phyloP scores from a whole-genome alignment of 1,140 invertebrate genomes.

The Plectrocnemia conspersa region DNA sequence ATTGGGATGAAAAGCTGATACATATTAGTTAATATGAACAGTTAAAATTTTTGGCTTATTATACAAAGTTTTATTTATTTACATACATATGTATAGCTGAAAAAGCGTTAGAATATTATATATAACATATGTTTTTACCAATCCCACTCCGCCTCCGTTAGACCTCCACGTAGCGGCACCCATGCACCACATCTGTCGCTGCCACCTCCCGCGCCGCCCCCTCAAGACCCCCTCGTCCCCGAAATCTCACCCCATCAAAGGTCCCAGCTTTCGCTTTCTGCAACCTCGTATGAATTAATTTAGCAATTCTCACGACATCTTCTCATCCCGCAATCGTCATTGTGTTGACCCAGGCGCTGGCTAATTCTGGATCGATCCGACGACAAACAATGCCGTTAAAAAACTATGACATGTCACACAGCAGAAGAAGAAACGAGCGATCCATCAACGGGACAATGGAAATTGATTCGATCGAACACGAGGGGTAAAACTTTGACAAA shows the following conservation, averaged over 20 bases:
- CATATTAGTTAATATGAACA: no score
- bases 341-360: conserved; percentile 2
- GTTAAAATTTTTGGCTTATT: no score
- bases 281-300: neutral
- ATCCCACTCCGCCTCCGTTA: conserved; percentile 37
- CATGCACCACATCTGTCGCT: conserved; percentile 52
- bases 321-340: no score
- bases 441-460: conserved; percentile 15
- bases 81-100: no score
- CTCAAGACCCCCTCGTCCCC: conserved; percentile 29
- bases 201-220: conserved; percentile 30
- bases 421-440: conserved; percentile 8
- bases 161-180: conserved; percentile 40
- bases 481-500: no score
- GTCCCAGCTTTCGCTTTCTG: neutral
- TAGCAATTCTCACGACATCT: no score
- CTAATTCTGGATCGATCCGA: conserved; percentile 12
- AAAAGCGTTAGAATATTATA: no score
- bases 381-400: neutral
- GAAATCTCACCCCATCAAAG: neutral
- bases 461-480: conserved; percentile 16
- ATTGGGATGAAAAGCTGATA: no score
- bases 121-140: no score
- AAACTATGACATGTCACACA: conserved; percentile 10
- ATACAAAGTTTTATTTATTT: no score